These are phyloP conservation scores for Hermatobates lingyangjiaoensis DNA, from an alignment of 1,140 invertebrate species.

Conservation along the genomic window DNA sequence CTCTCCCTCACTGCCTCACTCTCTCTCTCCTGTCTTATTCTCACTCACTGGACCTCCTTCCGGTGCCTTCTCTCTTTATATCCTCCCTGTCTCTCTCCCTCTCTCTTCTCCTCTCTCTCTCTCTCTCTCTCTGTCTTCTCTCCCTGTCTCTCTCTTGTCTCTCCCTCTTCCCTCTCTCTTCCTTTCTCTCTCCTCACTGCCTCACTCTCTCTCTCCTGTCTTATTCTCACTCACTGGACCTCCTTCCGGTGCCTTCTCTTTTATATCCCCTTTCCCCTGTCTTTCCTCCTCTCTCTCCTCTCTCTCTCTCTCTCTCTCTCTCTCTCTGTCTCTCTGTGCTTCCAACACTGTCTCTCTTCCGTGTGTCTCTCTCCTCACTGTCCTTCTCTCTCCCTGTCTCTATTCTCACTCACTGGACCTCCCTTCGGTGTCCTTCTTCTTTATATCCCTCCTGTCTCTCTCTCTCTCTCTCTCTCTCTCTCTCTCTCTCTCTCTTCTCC, in stretches of 20 bases:
- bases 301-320: neutral
- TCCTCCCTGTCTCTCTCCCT: too few relatives aligned
- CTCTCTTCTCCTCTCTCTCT: too few relatives aligned
- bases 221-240: neutral
- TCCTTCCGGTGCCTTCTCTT: neutral
- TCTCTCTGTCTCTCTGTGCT: neutral
- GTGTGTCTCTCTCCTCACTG: neutral
- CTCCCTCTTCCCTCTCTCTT: neutral
- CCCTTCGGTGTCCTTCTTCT: neutral
- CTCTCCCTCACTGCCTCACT: too few relatives aligned
- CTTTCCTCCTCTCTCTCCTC: neutral
- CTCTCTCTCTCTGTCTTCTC: neutral
- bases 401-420: neutral
- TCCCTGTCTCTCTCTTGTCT: too few relatives aligned
- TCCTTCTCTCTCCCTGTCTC: constrained; percentile 1
- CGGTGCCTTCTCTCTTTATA: too few relatives aligned
- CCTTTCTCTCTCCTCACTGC: neutral
- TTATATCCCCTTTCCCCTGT: too few relatives aligned
- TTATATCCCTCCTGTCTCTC: neutral
- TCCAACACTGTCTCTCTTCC: neutral
- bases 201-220: neutral
- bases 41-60: too few relatives aligned
- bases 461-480: neutral
- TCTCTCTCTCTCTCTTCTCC: neutral
- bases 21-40: too few relatives aligned